A percentile compares a stretch with the other conserved stretches of the same genome.
Conservation (phyloP, 2,797 vertebrate species). For the Alosa sapidissima region DNA sequence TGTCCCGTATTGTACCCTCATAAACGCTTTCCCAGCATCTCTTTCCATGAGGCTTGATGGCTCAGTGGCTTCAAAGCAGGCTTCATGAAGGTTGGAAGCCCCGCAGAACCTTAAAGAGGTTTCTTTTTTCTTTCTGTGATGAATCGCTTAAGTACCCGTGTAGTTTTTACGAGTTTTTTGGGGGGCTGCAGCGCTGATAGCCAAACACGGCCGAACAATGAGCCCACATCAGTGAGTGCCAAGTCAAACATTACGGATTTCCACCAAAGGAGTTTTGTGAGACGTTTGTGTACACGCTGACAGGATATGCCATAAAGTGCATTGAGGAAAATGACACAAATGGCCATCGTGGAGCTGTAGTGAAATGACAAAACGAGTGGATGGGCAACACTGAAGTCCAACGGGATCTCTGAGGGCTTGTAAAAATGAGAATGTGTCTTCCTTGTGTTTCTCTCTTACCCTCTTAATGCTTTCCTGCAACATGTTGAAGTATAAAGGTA, state of each 20-base stretch:
- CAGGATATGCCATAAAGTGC: not conserved
- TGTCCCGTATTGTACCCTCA: not conserved
- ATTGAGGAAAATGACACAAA: not conserved
- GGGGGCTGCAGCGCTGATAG: not conserved
- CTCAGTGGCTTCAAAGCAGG: not conserved
- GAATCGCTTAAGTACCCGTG: not conserved
- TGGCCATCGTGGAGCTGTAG: not conserved
- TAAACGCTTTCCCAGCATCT: constrained; percentile 5
- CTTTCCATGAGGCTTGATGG: not conserved
- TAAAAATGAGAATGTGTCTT: not conserved
- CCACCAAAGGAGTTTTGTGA: not conserved
- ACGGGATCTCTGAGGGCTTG: not conserved
- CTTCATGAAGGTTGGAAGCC: not conserved
- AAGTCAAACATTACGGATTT: not conserved
- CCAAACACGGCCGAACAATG: not conserved
- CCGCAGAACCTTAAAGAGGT: not conserved
- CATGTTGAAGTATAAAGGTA: not conserved
- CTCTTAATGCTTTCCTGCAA: not conserved
- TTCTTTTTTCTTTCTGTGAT: not conserved
- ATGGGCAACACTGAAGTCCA: not conserved
- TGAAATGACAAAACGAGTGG: not conserved
- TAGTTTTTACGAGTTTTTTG: not conserved
- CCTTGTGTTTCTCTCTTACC: not conserved
- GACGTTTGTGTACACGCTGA: not conserved
- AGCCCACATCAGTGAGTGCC: not conserved